Conservation (phyloP, 23 tunicate genomes). For the Halocynthia roretzi region DNA sequence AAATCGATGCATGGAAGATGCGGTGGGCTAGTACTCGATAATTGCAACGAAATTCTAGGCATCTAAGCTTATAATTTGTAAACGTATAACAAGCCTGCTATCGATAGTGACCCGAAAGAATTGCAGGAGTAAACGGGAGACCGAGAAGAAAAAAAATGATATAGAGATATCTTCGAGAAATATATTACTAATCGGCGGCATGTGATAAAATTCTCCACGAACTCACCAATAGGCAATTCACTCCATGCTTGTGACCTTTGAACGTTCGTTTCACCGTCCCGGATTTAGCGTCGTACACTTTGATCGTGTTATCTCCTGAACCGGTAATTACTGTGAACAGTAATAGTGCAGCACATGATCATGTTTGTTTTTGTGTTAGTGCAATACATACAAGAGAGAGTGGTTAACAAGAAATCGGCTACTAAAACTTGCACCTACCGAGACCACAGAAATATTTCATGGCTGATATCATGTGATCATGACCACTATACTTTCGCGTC, state of each 20-base stretch:
- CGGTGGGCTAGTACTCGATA: too few species aligned
- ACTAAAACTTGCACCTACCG: slow-evolving; percentile 20
- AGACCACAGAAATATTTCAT: slow-evolving; percentile 63
- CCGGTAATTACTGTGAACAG: slow-evolving; percentile 63
- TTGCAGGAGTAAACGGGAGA: too few species aligned
- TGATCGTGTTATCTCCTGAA: slow-evolving; percentile 63
- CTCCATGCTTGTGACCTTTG: slow-evolving; percentile 72
- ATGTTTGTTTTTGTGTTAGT: background rate
- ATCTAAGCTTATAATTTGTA: too few species aligned
- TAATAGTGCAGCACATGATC: background rate
- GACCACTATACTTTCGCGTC: slow-evolving; percentile 70
- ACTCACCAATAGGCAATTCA: slow-evolving; percentile 75
- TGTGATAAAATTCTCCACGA: background rate
- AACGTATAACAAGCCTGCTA: too few species aligned
- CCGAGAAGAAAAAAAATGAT: too few species aligned
- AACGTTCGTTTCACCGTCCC: slow-evolving; percentile 64
- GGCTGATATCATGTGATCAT: slow-evolving; percentile 88
- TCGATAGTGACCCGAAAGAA: too few species aligned
- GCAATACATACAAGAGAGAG: background rate
- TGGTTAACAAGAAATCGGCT: background rate
- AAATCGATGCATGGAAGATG: too few species aligned
- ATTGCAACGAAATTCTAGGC: too few species aligned
- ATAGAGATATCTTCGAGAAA: too few species aligned
- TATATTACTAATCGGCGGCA: too few species aligned
- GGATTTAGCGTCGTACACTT: slow-evolving; percentile 75